Evolutionary conservation across 2,888 invertebrate genomes (phyloP), one percentile per base, ranked within the genome.

Genomic region (Ommatoiulus sabulosus): DNA sequence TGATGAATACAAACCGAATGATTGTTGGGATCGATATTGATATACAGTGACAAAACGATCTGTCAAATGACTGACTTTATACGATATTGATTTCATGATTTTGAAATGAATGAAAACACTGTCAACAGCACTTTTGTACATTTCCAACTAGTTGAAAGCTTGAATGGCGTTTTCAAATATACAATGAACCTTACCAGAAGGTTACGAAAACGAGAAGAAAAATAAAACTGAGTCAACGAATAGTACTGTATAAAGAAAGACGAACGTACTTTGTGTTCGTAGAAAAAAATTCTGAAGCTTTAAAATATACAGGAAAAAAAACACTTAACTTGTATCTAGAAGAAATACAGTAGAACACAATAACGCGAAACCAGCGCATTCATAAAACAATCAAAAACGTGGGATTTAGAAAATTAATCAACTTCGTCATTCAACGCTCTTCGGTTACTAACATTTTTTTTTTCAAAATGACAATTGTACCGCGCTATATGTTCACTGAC

Each of bases 291-390:
- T n/a, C n/a, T n/a, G n/a, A 72, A 72, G 72, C 6, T 72, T 72
- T 72, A 72, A 72, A 72, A 24, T 24, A 24, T 72, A 24, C 10
- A 72, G 8, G 3, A 72, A 72, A 57, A 46, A 46, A 46, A 8
- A 6, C 46, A 46, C 46, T n/a, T 46, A 46, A 72, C 24, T 72
- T 72, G 10, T 72, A 24, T 8, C 72, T 10, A 24, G 4, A n/a
- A 72, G 10, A 72, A 72, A 24, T 72, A 72, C 8, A 24, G 24
- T 72, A 46, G 8, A n/a, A n/a, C n/a, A 57, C 57, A 72, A 72
- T 72, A 72, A 72, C 20, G 72, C 72, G 72, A 72, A 72, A 72
- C 72, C 72, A 72, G 72, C 72, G 72, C 72, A 72, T 72, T 72
- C 24, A 72, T 72, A 72, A 72, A 63, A 63, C 4, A 72, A 72